Evolutionary conservation across 1,140 invertebrate genomes (phyloP).

Genomic region (Rhopalosiphum maidis): DNA sequence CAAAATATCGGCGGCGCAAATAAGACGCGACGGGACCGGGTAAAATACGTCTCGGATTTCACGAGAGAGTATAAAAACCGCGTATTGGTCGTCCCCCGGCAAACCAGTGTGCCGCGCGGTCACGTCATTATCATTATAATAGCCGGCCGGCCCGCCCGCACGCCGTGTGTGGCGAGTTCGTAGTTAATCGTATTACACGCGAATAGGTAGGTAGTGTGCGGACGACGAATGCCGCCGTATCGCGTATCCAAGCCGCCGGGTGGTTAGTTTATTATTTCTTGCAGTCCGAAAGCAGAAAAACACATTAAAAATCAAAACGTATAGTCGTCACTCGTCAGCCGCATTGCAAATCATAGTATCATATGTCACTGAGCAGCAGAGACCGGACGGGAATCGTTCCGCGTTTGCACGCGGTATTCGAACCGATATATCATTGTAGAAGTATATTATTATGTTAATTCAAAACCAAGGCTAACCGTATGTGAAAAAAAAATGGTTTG

Average conservation of each 20-base stretch:
- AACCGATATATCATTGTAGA: neutral
- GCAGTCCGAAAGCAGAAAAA: neutral
- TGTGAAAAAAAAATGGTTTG: no score
- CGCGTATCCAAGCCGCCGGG: neutral
- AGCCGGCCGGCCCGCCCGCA: no score
- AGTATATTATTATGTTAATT: no score
- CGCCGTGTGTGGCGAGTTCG: neutral
- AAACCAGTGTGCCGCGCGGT: neutral
- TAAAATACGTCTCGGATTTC: neutral
- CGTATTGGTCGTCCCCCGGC: neutral
- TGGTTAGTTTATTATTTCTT: neutral
- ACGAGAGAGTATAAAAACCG: neutral
- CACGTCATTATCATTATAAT: neutral
- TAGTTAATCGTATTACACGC: neutral
- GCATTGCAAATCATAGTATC: no score
- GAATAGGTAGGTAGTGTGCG: neutral
- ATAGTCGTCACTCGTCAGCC: neutral
- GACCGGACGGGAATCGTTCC: neutral
- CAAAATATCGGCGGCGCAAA: neutral
- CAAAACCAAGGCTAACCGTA: no score
- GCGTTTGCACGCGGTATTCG: neutral
- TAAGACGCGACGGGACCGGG: neutral
- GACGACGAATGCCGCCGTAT: neutral
- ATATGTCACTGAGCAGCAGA: neutral
- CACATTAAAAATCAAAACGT: neutral